Percentiles rank a stretch among this genome's conserved stretches.
These are phyloP conservation scores for Aldabrachelys gigantea DNA, from an alignment of 2,113 vertebrate species.

Conservation along the genomic window DNA sequence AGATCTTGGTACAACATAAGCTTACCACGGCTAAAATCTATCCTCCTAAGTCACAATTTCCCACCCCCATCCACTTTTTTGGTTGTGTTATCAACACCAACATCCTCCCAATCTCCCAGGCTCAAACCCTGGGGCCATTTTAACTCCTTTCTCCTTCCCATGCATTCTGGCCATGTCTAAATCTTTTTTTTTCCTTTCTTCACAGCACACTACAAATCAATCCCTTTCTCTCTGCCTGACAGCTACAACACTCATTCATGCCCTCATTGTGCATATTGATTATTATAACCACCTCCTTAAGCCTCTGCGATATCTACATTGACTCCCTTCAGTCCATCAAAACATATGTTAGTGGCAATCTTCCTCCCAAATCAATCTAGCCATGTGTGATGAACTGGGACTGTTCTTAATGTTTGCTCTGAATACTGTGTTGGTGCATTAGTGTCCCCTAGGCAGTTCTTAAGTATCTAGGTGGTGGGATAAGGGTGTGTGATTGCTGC, in stretches of 20 bases:
- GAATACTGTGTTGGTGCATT: too few species aligned
- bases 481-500: too few species aligned
- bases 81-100: background rate
- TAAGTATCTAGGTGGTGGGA: too few species aligned
- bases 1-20: background rate
- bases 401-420: too few species aligned
- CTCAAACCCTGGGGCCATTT: background rate
- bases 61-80: background rate
- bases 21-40: background rate
- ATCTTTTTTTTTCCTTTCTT: background rate
- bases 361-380: background rate
- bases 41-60: background rate
- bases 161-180: background rate
- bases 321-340: background rate
- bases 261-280: background rate
- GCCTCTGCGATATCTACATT: background rate
- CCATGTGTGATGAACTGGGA: too few species aligned
- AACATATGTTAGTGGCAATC: background rate
- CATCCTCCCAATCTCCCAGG: background rate
- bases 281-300: background rate
- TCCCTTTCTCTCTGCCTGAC: background rate
- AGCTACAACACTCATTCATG: background rate
- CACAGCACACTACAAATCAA: background rate
- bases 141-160: background rate
- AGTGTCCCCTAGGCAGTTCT: too few species aligned